These are phyloP conservation scores for Aleiodes sp. DNA, from an alignment of 1,140 invertebrate species.

Conservation along the genomic window DNA sequence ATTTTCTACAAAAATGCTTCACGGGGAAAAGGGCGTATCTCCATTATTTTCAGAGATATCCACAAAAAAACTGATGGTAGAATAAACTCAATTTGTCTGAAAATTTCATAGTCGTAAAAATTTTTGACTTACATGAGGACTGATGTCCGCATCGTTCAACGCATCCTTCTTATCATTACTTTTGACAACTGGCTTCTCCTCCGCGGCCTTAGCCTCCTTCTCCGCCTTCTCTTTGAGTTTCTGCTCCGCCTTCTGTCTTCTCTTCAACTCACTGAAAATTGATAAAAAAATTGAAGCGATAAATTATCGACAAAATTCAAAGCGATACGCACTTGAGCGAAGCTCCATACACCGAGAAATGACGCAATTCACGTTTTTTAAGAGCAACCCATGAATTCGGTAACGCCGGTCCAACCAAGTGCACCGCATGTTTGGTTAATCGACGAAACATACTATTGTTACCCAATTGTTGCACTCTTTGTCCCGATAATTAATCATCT, in stretches of 20 bases:
- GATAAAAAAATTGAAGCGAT: slow-evolving; percentile 22
- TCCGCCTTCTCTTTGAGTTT: slow-evolving; percentile 94
- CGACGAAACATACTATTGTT: slow-evolving; percentile 45
- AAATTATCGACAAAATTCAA: slow-evolving; percentile 22
- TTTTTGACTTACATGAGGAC: slow-evolving; percentile 77
- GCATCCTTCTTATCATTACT: slow-evolving; percentile 60
- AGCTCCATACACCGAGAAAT: slow-evolving; percentile 40
- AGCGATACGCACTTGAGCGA: slow-evolving; percentile 40
- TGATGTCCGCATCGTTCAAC: slow-evolving; percentile 84
- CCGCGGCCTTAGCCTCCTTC: slow-evolving; percentile 71
- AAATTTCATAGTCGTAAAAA: no score
- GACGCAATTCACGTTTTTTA: slow-evolving; percentile 47
- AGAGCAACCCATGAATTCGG: slow-evolving; percentile 26
- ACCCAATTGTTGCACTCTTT: not conserved
- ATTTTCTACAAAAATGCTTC: no score
- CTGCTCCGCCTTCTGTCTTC: slow-evolving; percentile 89
- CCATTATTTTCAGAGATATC: no score
- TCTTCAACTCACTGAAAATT: slow-evolving; percentile 87
- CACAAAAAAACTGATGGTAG: slow-evolving; percentile 18
- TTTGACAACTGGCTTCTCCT: slow-evolving; percentile 57
- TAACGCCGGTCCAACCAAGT: slow-evolving; percentile 36
- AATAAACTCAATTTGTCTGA: no score
- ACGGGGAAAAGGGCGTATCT: no score
- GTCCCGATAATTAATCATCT: not conserved
- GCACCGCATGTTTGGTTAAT: slow-evolving; percentile 45